A percentile compares a stretch with the other conserved stretches of the same genome.
phyloP scores from a whole-genome alignment of 1,140 invertebrate genomes.

The Papilio glaucus region DNA sequence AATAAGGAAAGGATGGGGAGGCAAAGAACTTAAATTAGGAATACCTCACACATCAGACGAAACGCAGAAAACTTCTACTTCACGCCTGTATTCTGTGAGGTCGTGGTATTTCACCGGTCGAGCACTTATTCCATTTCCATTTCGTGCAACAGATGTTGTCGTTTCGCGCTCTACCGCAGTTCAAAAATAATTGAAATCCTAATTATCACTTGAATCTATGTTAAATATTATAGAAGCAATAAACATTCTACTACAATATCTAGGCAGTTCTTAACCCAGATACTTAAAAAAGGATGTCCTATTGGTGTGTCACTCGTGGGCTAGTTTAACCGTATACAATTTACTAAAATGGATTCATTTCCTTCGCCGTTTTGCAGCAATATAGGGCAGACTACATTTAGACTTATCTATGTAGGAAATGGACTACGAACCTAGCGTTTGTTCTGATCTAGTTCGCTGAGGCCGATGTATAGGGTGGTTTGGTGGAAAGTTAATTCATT shows the following conservation, averaged over 20 bases:
- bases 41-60: no score
- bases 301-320: background rate
- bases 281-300: constrained; percentile 15
- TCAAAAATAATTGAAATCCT: no score
- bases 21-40: no score
- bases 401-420: constrained; percentile 26
- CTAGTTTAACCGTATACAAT: constrained; percentile 5
- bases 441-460: constrained; percentile 7
- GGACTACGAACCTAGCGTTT: constrained; percentile 30
- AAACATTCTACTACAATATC: background rate
- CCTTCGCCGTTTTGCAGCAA: constrained; percentile 6
- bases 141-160: no score
- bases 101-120: no score
- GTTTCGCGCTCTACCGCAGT: no score
- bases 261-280: constrained; percentile 6
- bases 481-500: background rate
- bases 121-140: no score
- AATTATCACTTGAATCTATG: no score
- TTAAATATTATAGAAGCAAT: no score
- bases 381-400: constrained; percentile 26
- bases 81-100: no score
- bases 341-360: constrained; percentile 32
- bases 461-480: background rate
- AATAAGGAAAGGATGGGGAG: no score
- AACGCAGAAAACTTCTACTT: no score